Conservation (phyloP, 2,113 vertebrate species). For the Alligator mississippiensis region DNA sequence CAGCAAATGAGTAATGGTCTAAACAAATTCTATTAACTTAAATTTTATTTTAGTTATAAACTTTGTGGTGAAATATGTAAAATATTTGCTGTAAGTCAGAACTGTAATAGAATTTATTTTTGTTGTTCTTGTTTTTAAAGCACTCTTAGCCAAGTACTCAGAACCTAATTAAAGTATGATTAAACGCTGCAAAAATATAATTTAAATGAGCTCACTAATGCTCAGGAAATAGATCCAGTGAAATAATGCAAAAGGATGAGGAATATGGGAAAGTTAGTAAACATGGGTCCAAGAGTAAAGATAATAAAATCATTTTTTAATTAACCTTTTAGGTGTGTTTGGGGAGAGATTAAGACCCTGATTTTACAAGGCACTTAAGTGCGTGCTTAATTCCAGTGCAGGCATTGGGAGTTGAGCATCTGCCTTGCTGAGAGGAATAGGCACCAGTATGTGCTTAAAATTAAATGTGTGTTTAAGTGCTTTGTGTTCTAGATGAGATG, state of each 20-base stretch:
- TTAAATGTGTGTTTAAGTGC: not conserved
- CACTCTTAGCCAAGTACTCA: not conserved
- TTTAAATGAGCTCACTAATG: not conserved
- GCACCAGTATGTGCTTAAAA: not conserved
- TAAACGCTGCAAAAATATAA: not conserved
- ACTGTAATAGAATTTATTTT: not conserved
- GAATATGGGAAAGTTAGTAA: conserved; percentile 3
- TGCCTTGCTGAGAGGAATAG: not conserved
- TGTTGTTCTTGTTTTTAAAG: not conserved
- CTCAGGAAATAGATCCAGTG: not conserved
- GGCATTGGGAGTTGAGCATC: not conserved
- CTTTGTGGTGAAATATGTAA: not conserved
- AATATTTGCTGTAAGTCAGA: not conserved
- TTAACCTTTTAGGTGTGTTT: not conserved
- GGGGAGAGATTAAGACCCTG: not conserved
- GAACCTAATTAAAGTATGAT: not conserved
- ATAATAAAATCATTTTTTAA: conserved; percentile 34
- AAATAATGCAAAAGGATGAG: not conserved
- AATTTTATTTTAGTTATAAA: not conserved
- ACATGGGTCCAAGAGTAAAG: not conserved
- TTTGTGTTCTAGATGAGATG: not conserved
- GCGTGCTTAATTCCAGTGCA: not conserved
- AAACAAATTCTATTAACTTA: not conserved
- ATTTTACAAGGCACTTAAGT: not conserved
- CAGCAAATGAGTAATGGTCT: not conserved